phyloP scores from a whole-genome alignment of 92 coral and sea anemone genomes.

The Phenganax marumi region DNA sequence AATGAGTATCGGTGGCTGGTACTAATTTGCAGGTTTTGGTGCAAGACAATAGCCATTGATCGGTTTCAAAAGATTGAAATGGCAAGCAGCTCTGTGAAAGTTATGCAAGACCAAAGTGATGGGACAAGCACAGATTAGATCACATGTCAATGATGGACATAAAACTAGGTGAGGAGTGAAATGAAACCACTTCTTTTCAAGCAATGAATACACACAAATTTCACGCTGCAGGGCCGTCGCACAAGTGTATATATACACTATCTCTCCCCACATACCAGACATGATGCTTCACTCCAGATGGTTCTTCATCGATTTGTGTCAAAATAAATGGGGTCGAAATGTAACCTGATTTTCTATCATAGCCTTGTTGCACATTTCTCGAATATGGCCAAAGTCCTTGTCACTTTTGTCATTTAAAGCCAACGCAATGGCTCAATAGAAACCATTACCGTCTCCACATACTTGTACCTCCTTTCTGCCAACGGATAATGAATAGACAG shows the following conservation, averaged over 20 bases:
- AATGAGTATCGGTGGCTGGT: neutral
- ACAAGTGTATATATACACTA: slow-evolving; percentile 30
- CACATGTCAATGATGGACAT: neutral
- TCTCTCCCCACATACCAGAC: slow-evolving; percentile 33
- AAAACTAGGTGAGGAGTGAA: slow-evolving; percentile 17
- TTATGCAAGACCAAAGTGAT: too few relatives aligned
- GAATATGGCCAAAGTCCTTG: slow-evolving; percentile 45
- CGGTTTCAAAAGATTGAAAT: too few relatives aligned
- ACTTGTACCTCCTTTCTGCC: slow-evolving; percentile 36
- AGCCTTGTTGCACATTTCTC: slow-evolving; percentile 22
- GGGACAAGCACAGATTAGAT: too few relatives aligned
- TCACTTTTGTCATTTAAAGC: slow-evolving; percentile 48
- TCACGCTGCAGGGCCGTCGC: slow-evolving; percentile 18
- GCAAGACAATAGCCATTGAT: too few relatives aligned
- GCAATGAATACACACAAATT: neutral
- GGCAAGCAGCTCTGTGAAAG: too few relatives aligned
- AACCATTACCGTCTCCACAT: slow-evolving; percentile 51
- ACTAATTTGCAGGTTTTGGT: too few relatives aligned
- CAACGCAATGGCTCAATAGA: slow-evolving; percentile 52
- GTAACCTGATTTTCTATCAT: slow-evolving; percentile 31
- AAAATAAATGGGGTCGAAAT: too few relatives aligned
- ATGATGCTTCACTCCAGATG: slow-evolving; percentile 46
- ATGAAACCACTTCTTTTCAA: slow-evolving; percentile 14
- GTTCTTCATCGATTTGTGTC: slow-evolving; percentile 37
- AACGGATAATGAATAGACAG: slow-evolving; percentile 19